phyloP scores from a whole-genome alignment of 2,888 invertebrate species.

The Tenthredo amoena region DNA sequence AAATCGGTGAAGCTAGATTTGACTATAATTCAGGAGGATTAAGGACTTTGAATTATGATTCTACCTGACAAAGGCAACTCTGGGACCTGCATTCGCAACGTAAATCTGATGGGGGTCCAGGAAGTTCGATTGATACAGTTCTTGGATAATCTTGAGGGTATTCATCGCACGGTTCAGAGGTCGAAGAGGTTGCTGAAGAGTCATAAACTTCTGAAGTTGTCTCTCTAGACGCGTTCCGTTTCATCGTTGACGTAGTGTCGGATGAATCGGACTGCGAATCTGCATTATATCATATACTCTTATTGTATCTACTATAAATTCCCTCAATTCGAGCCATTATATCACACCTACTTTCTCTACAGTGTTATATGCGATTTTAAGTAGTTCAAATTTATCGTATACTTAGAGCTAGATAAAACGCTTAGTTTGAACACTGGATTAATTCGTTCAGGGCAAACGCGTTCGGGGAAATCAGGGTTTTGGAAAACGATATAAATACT shows the following conservation, averaged over 20 bases:
- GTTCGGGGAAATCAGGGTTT: no score
- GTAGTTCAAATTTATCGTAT: background rate
- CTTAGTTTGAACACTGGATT: background rate
- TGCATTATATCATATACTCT: conserved; percentile 53
- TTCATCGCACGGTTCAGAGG: conserved; percentile 68
- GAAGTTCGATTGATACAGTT: conserved; percentile 56
- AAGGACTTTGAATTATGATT: conserved; percentile 12
- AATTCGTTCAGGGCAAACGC: no score
- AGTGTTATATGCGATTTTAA: background rate
- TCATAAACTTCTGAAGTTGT: conserved; percentile 73
- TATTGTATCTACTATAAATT: background rate
- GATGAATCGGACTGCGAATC: conserved; percentile 71
- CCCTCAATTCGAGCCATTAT: background rate
- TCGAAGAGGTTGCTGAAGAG: conserved; percentile 71
- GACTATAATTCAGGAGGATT: background rate
- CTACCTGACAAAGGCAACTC: conserved; percentile 73
- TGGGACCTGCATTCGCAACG: conserved; percentile 66
- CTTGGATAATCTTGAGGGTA: conserved; percentile 64
- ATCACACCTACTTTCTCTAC: background rate
- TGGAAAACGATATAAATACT: background rate
- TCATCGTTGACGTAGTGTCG: conserved; percentile 70
- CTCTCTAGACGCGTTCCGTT: conserved; percentile 72
- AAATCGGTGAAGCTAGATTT: background rate
- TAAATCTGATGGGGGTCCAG: conserved; percentile 59
- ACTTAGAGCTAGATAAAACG: background rate